Conservation (phyloP, 2,113 vertebrate genomes). For the Todiramphus chloris region DNA sequence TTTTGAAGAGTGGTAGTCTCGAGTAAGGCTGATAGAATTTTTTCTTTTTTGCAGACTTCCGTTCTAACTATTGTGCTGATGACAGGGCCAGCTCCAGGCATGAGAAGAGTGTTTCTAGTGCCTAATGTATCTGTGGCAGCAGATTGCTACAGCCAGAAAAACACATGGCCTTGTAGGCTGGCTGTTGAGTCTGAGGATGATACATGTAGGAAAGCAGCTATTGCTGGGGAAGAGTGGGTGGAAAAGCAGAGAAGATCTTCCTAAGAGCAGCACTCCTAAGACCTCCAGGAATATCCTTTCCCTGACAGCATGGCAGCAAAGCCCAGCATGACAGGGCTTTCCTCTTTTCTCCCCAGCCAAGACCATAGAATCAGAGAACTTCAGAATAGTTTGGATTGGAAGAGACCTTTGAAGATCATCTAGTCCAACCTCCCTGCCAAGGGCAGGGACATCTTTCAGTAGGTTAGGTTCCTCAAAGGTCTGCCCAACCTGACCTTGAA, state of each 20-base stretch:
- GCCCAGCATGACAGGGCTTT: neutral
- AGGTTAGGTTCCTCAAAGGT: neutral
- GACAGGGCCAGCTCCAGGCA: neutral
- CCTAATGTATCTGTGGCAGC: neutral
- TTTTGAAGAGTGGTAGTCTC: neutral
- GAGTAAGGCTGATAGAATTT: neutral
- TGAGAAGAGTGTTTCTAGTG: neutral
- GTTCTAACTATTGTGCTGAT: neutral
- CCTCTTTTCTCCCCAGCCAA: neutral
- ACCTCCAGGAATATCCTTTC: neutral
- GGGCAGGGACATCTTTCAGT: neutral
- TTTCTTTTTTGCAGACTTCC: neutral
- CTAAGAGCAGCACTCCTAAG: neutral
- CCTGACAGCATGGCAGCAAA: neutral
- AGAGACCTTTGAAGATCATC: neutral
- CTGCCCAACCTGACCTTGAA: neutral
- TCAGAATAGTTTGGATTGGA: neutral
- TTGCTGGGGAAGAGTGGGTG: neutral
- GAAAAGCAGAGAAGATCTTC: neutral
- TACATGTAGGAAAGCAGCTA: rapidly evolving
- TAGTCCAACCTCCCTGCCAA: too few species aligned
- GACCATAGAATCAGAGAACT: neutral
- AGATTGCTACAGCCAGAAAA: neutral
- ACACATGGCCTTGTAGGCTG: neutral
- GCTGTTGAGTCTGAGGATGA: neutral